Evolutionary conservation across 35 echinoderm and acorn worm genomes (phyloP).

Genomic region (Patiria miniata): DNA sequence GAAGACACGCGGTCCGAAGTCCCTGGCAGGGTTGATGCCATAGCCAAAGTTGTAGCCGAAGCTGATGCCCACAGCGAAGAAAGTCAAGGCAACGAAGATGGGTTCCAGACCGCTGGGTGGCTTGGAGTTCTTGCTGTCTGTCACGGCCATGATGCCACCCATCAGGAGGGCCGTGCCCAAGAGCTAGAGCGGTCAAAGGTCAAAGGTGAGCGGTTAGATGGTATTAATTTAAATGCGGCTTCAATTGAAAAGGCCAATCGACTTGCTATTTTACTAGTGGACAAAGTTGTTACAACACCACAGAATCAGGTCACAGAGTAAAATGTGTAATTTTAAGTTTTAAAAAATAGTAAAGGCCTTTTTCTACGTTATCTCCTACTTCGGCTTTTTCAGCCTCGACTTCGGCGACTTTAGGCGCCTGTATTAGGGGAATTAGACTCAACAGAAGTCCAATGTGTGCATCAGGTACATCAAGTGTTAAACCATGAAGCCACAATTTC

Average conservation of each 20-base stretch:
- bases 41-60: constrained; percentile 73
- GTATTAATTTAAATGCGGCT: background rate
- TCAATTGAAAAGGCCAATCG: background rate
- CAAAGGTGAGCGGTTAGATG: background rate
- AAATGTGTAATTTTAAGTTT: too few species aligned
- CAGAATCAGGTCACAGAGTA: too few species aligned
- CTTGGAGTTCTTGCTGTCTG: constrained; percentile 76
- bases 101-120: constrained; percentile 75
- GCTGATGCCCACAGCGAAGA: constrained; percentile 56
- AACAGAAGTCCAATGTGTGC: too few species aligned
- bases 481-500: too few species aligned
- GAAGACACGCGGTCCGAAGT: constrained; percentile 75
- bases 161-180: constrained; percentile 73
- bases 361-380: too few species aligned
- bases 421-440: too few species aligned
- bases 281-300: background rate
- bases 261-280: background rate
- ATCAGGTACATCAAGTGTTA: too few species aligned
- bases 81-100: constrained; percentile 56
- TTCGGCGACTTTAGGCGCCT: too few species aligned
- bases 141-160: constrained; percentile 75
- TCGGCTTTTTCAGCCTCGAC: too few species aligned
- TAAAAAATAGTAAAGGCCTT: too few species aligned
- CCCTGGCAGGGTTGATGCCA: constrained; percentile 69
- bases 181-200: constrained; percentile 34